These are phyloP conservation scores for Xylocampa areola DNA, from an alignment of 2,888 invertebrate genomes.

Conservation along the genomic window DNA sequence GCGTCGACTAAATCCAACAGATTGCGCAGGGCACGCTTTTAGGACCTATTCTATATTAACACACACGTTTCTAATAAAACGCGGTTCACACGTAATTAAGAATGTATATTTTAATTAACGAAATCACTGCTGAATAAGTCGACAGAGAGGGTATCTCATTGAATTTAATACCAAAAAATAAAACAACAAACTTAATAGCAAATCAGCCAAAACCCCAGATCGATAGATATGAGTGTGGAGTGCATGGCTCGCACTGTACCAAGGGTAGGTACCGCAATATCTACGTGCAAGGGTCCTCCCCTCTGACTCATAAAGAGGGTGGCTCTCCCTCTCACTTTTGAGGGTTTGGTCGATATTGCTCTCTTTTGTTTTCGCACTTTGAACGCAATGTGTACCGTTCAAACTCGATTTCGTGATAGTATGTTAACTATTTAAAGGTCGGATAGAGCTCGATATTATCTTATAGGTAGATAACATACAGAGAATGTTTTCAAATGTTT, in stretches of 20 bases:
- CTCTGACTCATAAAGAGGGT: conserved; percentile 90
- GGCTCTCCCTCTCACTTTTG: conserved; percentile 86
- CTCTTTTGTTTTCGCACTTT: conserved; percentile 88
- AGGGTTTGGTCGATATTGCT: conserved; percentile 88
- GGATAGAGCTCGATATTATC: conserved; percentile 24
- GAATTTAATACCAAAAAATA: background rate
- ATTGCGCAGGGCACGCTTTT: conserved; percentile 39
- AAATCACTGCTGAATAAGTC: no score
- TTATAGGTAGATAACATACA: background rate
- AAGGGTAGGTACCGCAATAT: conserved; percentile 80
- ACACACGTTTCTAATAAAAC: background rate
- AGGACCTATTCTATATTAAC: conserved; percentile 32
- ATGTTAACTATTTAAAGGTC: conserved; percentile 54
- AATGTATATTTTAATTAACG: background rate
- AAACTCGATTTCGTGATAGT: conserved; percentile 60
- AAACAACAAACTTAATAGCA: conserved; percentile 41
- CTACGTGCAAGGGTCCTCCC: conserved; percentile 87
- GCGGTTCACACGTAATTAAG: background rate
- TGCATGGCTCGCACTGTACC: conserved; percentile 78
- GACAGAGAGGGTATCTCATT: no score
- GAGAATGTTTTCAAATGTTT: background rate
- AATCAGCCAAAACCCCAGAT: conserved; percentile 62
- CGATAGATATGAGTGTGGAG: conserved; percentile 79
- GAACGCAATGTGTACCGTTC: conserved; percentile 64
- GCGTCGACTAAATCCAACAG: conserved; percentile 15